Conservation (phyloP, 2,113 vertebrate genomes). For the Clarias magur region DNA sequence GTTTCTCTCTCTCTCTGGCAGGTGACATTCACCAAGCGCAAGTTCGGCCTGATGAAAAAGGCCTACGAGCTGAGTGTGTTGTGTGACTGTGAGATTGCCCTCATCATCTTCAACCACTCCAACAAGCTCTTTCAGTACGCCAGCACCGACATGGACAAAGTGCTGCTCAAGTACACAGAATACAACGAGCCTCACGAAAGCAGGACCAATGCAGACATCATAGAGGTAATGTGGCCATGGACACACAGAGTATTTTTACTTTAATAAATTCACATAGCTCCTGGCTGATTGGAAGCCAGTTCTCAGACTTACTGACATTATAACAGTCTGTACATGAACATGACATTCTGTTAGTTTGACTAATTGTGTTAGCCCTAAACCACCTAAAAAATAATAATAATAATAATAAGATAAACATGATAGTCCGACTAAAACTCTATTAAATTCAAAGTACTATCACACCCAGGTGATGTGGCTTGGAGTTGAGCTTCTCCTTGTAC, state of each 20-base stretch:
- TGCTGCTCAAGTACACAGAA: constrained; percentile 88
- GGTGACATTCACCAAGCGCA: constrained; percentile 85
- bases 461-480: too few relatives aligned
- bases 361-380: too few relatives aligned
- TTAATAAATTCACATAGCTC: neutral
- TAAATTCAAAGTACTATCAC: too few relatives aligned
- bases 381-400: too few relatives aligned
- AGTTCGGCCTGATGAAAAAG: constrained; percentile 87
- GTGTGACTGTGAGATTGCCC: constrained; percentile 85
- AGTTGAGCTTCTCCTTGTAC: too few relatives aligned
- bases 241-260: neutral
- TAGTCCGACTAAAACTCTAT: too few relatives aligned
- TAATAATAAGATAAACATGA: too few relatives aligned
- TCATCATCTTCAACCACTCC: constrained; percentile 89
- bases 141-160: constrained; percentile 91
- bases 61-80: constrained; percentile 84
- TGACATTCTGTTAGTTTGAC: too few relatives aligned
- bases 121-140: constrained; percentile 89
- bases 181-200: constrained; percentile 88
- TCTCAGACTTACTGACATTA: neutral
- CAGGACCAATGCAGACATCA: constrained; percentile 85
- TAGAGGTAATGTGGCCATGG: constrained; percentile 72
- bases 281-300: neutral
- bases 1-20: constrained; percentile 58
- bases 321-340: neutral